Percentiles rank a stretch among this genome's conserved stretches.
Evolutionary conservation across 2,888 invertebrate species (phyloP).

Genomic region (Leptopilina syphax): DNA sequence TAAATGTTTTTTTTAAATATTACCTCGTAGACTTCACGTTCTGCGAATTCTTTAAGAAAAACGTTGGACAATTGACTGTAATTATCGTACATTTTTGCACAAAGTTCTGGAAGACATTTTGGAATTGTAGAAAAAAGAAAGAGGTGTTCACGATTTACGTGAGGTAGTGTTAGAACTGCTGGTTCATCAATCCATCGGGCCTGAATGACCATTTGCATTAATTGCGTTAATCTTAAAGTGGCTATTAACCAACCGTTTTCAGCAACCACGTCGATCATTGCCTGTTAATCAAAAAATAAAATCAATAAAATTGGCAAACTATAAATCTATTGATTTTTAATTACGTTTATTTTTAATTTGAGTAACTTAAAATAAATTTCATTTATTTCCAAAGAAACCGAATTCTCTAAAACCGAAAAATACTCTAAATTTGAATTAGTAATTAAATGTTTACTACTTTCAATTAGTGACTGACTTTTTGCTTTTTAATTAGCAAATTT

Average conservation of each 20-base stretch:
- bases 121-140: slow-evolving; percentile 78
- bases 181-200: slow-evolving; percentile 91
- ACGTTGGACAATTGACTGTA: slow-evolving; percentile 82
- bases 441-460: too few species aligned
- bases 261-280: slow-evolving; percentile 96
- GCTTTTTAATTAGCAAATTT: too few species aligned
- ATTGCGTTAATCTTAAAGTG: slow-evolving; percentile 85
- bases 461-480: too few species aligned
- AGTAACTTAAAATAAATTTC: too few species aligned
- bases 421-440: too few species aligned
- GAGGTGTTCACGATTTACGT: slow-evolving; percentile 83
- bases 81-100: slow-evolving; percentile 78
- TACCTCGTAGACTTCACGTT: slow-evolving; percentile 85
- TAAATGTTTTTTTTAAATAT: slow-evolving; percentile 52
- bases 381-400: too few species aligned
- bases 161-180: slow-evolving; percentile 87
- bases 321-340: too few species aligned
- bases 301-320: too few species aligned
- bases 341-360: too few species aligned
- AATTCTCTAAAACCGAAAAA: too few species aligned
- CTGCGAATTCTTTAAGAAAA: slow-evolving; percentile 82
- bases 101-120: slow-evolving; percentile 80
- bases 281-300: slow-evolving; percentile 79
- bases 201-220: slow-evolving; percentile 95
- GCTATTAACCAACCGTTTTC: slow-evolving; percentile 93